Evolutionary conservation across 1,140 invertebrate genomes (phyloP).

Genomic region (Zaprionus vittiger): DNA sequence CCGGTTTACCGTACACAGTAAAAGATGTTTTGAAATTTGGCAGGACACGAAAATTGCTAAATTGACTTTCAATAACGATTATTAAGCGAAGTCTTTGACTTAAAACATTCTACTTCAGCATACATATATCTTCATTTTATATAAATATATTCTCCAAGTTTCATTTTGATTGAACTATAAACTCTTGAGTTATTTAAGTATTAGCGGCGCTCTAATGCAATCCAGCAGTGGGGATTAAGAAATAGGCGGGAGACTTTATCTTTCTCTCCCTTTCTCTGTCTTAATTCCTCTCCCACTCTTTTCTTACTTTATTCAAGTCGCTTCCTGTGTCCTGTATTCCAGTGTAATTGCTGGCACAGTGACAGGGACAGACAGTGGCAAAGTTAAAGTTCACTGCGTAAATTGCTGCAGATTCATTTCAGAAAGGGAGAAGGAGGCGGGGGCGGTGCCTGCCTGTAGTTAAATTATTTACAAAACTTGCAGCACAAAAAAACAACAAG

Average conservation of each 20-base stretch:
- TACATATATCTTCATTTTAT: neutral
- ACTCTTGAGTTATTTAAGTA: too few species aligned
- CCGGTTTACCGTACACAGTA: neutral
- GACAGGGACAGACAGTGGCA: slow-evolving; percentile 10
- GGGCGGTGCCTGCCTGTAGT: slow-evolving; percentile 22
- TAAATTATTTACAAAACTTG: slow-evolving; percentile 42
- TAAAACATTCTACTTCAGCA: neutral
- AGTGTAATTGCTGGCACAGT: slow-evolving; percentile 20
- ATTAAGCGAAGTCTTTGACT: neutral
- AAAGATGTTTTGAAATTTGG: too few species aligned
- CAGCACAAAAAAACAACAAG: slow-evolving; percentile 14
- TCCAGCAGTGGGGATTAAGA: too few species aligned
- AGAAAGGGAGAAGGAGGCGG: neutral
- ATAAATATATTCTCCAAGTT: neutral
- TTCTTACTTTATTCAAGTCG: too few species aligned
- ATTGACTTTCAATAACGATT: neutral
- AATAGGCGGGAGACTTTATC: too few species aligned
- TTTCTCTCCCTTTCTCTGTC: too few species aligned
- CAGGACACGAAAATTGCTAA: too few species aligned
- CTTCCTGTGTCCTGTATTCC: neutral
- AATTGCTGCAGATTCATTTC: slow-evolving; percentile 47
- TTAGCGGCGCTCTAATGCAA: too few species aligned
- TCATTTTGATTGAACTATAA: neutral
- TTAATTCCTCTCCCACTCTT: too few species aligned
- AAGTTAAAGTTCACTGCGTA: slow-evolving; percentile 43